phyloP scores from a whole-genome alignment of 2,888 invertebrate genomes.

The Lysandra coridon region DNA sequence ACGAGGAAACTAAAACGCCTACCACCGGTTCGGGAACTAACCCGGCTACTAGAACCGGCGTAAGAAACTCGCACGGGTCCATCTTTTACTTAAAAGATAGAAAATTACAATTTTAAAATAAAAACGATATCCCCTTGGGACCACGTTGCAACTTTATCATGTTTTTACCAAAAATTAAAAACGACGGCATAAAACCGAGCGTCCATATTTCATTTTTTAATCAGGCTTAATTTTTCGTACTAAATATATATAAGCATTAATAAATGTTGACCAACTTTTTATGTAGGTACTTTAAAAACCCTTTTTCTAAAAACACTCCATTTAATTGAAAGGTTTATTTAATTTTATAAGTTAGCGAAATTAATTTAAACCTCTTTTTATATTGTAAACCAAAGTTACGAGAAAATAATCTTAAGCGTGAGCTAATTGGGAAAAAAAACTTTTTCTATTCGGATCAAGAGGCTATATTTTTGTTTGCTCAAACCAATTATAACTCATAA shows the following conservation, averaged over 20 bases:
- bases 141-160: background rate
- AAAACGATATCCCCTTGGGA: background rate
- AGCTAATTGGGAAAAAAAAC: too few species aligned
- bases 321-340: background rate
- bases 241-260: background rate
- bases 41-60: too few species aligned
- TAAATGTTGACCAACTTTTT: background rate
- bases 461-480: too few species aligned
- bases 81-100: too few species aligned
- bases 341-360: background rate
- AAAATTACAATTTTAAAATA: too few species aligned
- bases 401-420: too few species aligned
- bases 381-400: background rate
- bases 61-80: too few species aligned
- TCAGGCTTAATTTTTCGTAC: background rate
- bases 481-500: too few species aligned
- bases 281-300: background rate
- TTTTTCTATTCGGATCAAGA: too few species aligned
- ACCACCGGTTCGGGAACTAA: too few species aligned
- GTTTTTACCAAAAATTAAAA: constrained; percentile 1
- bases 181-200: background rate
- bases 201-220: constrained; percentile 6
- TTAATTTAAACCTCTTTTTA: background rate
- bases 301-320: background rate
- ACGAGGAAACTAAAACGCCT: too few species aligned